phyloP scores from a whole-genome alignment of 1,140 invertebrate species.

The Brachionus calyciflorus region DNA sequence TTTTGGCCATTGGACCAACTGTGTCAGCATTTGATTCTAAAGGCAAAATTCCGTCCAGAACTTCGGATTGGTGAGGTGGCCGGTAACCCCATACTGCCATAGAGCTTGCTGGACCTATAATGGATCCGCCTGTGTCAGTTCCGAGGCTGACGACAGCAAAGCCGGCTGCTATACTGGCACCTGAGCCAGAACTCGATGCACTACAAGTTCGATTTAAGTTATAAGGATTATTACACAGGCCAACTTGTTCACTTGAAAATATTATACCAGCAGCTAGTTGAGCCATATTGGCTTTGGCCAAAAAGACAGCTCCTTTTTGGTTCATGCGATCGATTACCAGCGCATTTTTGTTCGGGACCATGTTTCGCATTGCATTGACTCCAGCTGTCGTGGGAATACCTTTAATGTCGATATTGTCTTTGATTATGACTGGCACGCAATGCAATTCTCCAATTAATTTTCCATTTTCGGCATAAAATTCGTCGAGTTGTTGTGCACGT shows the following conservation, averaged over 20 bases:
- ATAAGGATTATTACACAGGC: background rate
- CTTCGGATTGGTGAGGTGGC: background rate
- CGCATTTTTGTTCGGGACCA: background rate
- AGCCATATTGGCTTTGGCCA: background rate
- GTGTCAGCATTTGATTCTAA: background rate
- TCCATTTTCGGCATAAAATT: background rate
- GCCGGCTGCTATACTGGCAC: background rate
- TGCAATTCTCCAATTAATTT: constrained; percentile 7
- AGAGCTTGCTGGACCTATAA: background rate
- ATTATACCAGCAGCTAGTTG: background rate
- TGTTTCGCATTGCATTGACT: background rate
- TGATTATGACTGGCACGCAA: constrained; percentile 22
- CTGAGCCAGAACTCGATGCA: constrained; percentile 10
- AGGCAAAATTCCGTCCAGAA: background rate
- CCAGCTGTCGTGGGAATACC: constrained; percentile 23
- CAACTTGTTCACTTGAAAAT: background rate
- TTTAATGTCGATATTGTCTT: constrained; percentile 12
- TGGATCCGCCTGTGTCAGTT: background rate
- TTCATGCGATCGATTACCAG: background rate
- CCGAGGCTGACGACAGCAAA: background rate
- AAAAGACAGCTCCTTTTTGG: background rate
- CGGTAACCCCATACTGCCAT: background rate
- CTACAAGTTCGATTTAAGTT: background rate
- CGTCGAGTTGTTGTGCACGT: background rate
- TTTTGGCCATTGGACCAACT: background rate